Evolutionary conservation across 2,797 vertebrate genomes (phyloP).

Genomic region (Malurus leucopterus): DNA sequence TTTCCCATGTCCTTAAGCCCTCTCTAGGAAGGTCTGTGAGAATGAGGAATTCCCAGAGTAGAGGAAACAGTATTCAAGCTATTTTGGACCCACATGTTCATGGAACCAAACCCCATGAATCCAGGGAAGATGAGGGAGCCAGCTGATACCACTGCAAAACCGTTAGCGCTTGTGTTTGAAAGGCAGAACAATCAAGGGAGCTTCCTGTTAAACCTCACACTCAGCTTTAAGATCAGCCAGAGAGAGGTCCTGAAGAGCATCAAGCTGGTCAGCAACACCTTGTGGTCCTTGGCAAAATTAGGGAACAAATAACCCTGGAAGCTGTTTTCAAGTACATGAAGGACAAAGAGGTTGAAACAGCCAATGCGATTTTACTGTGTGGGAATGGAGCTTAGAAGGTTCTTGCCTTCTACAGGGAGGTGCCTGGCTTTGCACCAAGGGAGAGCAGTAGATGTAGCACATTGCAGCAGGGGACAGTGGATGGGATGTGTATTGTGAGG

Average conservation of each 20-base stretch:
- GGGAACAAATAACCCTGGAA: not conserved
- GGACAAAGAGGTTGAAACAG: not conserved
- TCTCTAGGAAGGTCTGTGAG: not conserved
- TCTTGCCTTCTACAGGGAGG: not conserved
- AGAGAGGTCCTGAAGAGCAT: not conserved
- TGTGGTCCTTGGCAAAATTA: not conserved
- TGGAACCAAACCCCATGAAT: not conserved
- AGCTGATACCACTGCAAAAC: not conserved
- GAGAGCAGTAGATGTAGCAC: not conserved
- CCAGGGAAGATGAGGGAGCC: not conserved
- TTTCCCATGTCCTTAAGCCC: not conserved
- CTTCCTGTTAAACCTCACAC: not conserved
- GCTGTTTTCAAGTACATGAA: not conserved
- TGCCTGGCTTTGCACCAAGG: not conserved
- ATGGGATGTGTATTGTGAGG: not conserved
- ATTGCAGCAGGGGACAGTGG: not conserved
- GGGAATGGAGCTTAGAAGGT: no score
- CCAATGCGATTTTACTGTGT: not conserved
- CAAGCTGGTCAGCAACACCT: not conserved
- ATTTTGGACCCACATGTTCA: rapidly evolving
- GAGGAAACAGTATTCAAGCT: not conserved
- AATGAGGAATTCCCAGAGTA: not conserved
- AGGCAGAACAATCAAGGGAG: not conserved
- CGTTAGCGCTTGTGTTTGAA: not conserved
- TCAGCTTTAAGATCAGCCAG: not conserved